Percentiles rank a stretch among this genome's conserved stretches.
phyloP scores from a whole-genome alignment of 2,888 invertebrate genomes.

The Timema cristinae region DNA sequence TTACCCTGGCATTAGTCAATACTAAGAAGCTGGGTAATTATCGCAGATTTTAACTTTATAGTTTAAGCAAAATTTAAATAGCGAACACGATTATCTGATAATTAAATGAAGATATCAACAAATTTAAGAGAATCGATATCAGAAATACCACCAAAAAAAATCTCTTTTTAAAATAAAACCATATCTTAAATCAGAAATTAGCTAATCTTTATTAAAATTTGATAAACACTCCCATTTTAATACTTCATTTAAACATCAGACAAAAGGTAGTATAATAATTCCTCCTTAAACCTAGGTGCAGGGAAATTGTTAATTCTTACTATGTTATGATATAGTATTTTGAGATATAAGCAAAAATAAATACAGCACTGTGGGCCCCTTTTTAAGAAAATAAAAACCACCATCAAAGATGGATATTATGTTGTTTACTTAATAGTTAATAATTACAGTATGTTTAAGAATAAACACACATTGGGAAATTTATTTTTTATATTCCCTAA shows the following conservation, averaged over 20 bases:
- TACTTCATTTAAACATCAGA: too few relatives aligned
- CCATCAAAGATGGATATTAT: conserved; percentile 21
- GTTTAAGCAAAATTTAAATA: conserved; percentile 2
- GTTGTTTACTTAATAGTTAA: conserved; percentile 21
- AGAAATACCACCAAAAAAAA: too few relatives aligned
- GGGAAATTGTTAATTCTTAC: conserved; percentile 23
- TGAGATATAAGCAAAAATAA: conserved; percentile 25
- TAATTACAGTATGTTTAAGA: conserved; percentile 23
- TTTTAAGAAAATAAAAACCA: conserved; percentile 24
- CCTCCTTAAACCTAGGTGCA: conserved; percentile 28
- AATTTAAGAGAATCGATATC: too few relatives aligned
- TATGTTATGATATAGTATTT: conserved; percentile 19
- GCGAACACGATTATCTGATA: background rate
- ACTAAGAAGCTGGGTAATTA: conserved; percentile 1
- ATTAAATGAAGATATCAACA: too few relatives aligned
- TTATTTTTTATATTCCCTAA: conserved; percentile 12
- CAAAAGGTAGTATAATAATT: background rate
- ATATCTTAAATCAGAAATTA: too few relatives aligned
- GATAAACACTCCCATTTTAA: too few relatives aligned
- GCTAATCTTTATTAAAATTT: too few relatives aligned
- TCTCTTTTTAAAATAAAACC: too few relatives aligned
- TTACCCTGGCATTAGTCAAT: background rate
- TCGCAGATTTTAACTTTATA: background rate
- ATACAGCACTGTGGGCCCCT: conserved; percentile 24
- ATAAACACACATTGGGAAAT: conserved; percentile 18